phyloP scores from a whole-genome alignment of 2,888 invertebrate species.

The Rhamphomyia laevipes region DNA sequence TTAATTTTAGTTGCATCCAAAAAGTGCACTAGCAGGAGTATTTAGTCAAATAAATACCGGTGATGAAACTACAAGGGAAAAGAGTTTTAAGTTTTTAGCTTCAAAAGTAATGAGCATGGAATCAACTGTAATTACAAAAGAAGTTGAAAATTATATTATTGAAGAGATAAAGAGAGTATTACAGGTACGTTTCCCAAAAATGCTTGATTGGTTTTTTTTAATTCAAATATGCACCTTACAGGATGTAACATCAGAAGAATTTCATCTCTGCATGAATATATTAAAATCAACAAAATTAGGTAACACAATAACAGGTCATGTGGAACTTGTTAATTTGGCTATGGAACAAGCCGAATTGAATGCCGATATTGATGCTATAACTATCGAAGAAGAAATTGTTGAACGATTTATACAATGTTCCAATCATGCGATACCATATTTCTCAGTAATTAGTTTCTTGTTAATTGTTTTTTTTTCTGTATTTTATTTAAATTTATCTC shows the following conservation, averaged over 20 bases:
- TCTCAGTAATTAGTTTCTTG: slow-evolving; percentile 51
- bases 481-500: slow-evolving; percentile 8
- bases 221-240: slow-evolving; percentile 31
- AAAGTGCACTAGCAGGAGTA: slow-evolving; percentile 52
- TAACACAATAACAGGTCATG: slow-evolving; percentile 71
- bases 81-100: slow-evolving; percentile 79
- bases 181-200: slow-evolving; percentile 41
- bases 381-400: slow-evolving; percentile 54
- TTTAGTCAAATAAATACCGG: slow-evolving; percentile 57
- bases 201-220: background rate
- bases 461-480: background rate
- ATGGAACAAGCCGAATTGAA: slow-evolving; percentile 78
- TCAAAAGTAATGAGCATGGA: slow-evolving; percentile 70
- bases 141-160: slow-evolving; percentile 75
- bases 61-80: slow-evolving; percentile 67
- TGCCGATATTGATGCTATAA: slow-evolving; percentile 41
- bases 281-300: slow-evolving; percentile 70
- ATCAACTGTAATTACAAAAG: slow-evolving; percentile 64
- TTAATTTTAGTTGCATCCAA: slow-evolving; percentile 24
- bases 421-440: slow-evolving; percentile 72
- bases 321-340: slow-evolving; percentile 75
- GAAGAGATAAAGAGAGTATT: slow-evolving; percentile 76
- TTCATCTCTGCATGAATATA: slow-evolving; percentile 77
- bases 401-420: slow-evolving; percentile 76
- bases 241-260: slow-evolving; percentile 87